Conservation (phyloP, 2,888 invertebrate genomes). For the Boloria euphrosyne region DNA sequence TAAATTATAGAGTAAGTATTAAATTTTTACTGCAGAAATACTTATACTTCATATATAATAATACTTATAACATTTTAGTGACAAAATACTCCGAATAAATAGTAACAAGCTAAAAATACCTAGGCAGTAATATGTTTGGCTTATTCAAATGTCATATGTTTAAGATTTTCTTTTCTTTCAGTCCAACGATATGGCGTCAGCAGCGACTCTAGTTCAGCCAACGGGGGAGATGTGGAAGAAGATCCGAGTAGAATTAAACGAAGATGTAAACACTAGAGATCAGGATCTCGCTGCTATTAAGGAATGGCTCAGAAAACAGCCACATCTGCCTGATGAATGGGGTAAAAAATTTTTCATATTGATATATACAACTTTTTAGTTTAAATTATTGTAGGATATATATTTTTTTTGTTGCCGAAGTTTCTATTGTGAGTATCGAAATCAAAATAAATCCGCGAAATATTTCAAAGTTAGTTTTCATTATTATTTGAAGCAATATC, state of each 20-base stretch:
- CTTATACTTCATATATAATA: too few species aligned
- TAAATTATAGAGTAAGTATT: too few species aligned
- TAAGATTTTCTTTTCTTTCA: not conserved
- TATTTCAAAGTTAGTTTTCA: too few species aligned
- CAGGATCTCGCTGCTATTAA: slow-evolving; percentile 77
- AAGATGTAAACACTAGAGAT: slow-evolving; percentile 78
- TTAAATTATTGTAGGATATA: too few species aligned
- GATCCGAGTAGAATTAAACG: slow-evolving; percentile 85
- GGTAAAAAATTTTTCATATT: slow-evolving; percentile 46
- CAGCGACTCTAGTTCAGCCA: slow-evolving; percentile 84
- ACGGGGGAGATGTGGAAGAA: slow-evolving; percentile 83
- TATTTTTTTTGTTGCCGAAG: too few species aligned
- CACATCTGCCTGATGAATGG: slow-evolving; percentile 76
- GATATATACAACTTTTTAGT: not conserved
- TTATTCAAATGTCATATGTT: not conserved
- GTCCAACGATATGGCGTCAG: slow-evolving; percentile 55
- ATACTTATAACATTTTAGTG: too few species aligned
- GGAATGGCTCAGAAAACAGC: slow-evolving; percentile 82
- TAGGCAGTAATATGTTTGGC: too few species aligned
- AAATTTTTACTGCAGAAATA: too few species aligned
- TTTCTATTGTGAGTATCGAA: too few species aligned
- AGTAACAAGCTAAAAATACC: too few species aligned
- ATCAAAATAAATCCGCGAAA: not conserved
- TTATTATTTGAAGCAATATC: too few species aligned
- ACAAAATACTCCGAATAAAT: too few species aligned